Evolutionary conservation across 2,113 vertebrate genomes (phyloP).

Genomic region (Cygnus atratus): DNA sequence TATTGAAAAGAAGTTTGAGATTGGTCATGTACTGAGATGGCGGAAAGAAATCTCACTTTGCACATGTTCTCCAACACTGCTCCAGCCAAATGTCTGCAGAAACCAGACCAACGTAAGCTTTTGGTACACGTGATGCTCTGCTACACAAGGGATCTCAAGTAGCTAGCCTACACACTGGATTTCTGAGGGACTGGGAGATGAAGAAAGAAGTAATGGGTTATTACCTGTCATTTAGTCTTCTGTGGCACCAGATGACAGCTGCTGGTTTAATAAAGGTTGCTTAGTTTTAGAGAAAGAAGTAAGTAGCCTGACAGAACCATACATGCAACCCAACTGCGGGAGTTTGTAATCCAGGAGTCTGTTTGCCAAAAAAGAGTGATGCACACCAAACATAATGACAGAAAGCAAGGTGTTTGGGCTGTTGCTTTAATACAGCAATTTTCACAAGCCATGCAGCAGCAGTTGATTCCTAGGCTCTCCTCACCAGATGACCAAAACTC

Average conservation of each 20-base stretch:
- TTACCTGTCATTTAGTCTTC: neutral
- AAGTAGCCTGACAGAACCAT: neutral
- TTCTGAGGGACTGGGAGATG: neutral
- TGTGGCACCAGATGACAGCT: neutral
- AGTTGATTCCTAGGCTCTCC: neutral
- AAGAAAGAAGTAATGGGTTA: neutral
- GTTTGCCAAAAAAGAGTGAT: neutral
- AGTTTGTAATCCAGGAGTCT: neutral
- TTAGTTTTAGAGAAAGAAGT: neutral
- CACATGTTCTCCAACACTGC: neutral
- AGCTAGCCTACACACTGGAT: neutral
- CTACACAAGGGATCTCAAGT: neutral
- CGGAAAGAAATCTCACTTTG: neutral
- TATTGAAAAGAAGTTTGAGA: neutral
- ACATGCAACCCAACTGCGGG: neutral
- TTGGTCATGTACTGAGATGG: neutral
- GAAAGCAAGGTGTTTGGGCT: neutral
- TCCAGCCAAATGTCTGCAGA: neutral
- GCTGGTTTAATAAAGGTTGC: neutral
- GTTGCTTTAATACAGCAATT: neutral
- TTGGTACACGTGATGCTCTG: accelerated
- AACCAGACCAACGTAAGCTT: neutral
- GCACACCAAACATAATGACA: neutral
- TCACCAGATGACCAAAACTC: neutral
- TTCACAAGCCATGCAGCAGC: neutral